phyloP scores from a whole-genome alignment of 2,113 vertebrate species.

The Oreochromis aureus region DNA sequence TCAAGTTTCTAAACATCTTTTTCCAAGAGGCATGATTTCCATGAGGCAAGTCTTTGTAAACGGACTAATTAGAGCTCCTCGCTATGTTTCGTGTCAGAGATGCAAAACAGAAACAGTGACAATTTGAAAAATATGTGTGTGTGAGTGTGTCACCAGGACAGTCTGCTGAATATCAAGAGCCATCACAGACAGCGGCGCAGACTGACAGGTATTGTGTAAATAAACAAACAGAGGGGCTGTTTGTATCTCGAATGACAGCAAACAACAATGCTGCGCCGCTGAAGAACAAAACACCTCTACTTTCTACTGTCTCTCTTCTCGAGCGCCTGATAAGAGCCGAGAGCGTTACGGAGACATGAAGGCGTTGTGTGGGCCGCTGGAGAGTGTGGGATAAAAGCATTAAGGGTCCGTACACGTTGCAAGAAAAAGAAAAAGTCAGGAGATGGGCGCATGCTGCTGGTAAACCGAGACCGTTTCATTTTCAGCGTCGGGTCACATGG shows the following conservation, averaged over 20 bases:
- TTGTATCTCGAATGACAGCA: background rate
- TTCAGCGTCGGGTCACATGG: background rate
- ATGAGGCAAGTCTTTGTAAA: background rate
- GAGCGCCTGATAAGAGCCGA: constrained; percentile 28
- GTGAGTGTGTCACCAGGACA: background rate
- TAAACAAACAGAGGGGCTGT: background rate
- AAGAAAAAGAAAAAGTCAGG: background rate
- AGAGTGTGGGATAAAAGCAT: constrained; percentile 40
- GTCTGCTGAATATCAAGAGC: background rate
- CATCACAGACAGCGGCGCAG: background rate
- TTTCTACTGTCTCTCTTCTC: background rate
- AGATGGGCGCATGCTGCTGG: background rate
- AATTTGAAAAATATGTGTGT: background rate
- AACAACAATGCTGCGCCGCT: background rate
- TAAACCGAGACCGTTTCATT: background rate
- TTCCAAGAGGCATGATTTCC: background rate
- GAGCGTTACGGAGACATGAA: constrained; percentile 8
- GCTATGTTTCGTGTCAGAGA: background rate
- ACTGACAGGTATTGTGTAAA: background rate
- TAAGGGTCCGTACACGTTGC: background rate
- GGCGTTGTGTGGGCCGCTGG: constrained; percentile 31
- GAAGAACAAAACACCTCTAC: constrained; percentile 22
- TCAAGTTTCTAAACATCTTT: background rate
- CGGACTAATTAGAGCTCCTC: background rate
- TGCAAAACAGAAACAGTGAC: background rate